These are phyloP conservation scores for Cynoglossus semilaevis DNA, from an alignment of 2,113 vertebrate genomes.

Conservation along the genomic window DNA sequence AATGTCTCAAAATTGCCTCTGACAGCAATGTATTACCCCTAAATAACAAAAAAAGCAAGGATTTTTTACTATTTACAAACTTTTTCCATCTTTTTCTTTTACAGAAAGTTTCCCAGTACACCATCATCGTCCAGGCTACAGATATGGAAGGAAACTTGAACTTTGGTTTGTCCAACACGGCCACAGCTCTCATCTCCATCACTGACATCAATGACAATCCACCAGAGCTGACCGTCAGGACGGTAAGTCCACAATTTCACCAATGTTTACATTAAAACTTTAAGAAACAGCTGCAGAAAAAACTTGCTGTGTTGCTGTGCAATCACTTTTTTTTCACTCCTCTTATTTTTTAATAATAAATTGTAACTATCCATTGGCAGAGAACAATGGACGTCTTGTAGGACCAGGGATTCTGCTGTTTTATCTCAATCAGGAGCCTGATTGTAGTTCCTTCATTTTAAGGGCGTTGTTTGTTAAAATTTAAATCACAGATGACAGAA, in stretches of 20 bases:
- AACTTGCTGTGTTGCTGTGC: too few species aligned
- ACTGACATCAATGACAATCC: constrained; percentile 97
- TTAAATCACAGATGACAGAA: too few species aligned
- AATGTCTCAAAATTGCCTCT: too few species aligned
- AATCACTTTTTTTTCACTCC: background rate
- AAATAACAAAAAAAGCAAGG: too few species aligned
- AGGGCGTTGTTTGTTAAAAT: too few species aligned
- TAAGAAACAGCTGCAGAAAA: too few species aligned
- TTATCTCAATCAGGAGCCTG: too few species aligned
- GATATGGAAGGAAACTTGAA: constrained; percentile 98
- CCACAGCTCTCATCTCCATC: constrained; percentile 90
- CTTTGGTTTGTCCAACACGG: constrained; percentile 95
- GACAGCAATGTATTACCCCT: too few species aligned
- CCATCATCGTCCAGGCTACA: constrained; percentile 92
- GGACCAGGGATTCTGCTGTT: background rate
- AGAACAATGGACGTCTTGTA: background rate
- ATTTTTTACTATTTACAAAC: too few species aligned
- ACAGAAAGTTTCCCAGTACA: constrained; percentile 97
- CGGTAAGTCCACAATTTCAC: constrained; percentile 77
- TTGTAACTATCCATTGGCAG: background rate
- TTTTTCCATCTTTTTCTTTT: constrained; percentile 10
- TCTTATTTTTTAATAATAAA: background rate
- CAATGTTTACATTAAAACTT: background rate
- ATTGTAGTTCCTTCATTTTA: too few species aligned
- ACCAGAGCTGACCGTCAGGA: constrained; percentile 88